phyloP scores from a whole-genome alignment of 2,888 invertebrate species.

The Tricholauxania praeusta region DNA sequence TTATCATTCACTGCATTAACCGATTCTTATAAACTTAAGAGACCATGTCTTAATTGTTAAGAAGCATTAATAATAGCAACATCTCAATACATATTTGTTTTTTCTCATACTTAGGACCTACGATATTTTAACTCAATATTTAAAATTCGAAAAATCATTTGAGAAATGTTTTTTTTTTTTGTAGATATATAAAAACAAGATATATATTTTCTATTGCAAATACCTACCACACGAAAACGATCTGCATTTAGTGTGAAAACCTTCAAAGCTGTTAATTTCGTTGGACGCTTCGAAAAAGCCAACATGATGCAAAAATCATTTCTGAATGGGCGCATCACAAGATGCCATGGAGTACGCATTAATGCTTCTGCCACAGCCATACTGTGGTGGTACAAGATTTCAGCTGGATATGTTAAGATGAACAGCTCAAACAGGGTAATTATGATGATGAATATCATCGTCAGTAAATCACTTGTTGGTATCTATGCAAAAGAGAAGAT shows the following conservation, averaged over 20 bases:
- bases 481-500: too few species aligned
- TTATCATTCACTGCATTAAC: too few species aligned
- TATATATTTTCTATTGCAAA: too few species aligned
- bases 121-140: too few species aligned
- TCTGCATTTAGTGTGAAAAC: conserved; percentile 43
- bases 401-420: conserved; percentile 36
- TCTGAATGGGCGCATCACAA: conserved; percentile 42
- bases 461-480: neutral
- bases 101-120: too few species aligned
- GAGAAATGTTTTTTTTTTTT: too few species aligned
- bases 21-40: too few species aligned
- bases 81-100: too few species aligned
- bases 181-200: too few species aligned
- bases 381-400: conserved; percentile 36
- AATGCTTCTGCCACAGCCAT: conserved; percentile 40
- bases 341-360: conserved; percentile 44
- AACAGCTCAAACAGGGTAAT: conserved; percentile 33
- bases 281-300: conserved; percentile 36
- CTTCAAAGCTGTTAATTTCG: conserved; percentile 45
- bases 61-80: too few species aligned
- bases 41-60: too few species aligned
- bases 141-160: too few species aligned
- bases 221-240: conserved; percentile 38
- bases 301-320: conserved; percentile 44
- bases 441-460: conserved; percentile 18